These are phyloP conservation scores for Ochotona princeps DNA, from an alignment of 2,113 vertebrate species.

Conservation along the genomic window DNA sequence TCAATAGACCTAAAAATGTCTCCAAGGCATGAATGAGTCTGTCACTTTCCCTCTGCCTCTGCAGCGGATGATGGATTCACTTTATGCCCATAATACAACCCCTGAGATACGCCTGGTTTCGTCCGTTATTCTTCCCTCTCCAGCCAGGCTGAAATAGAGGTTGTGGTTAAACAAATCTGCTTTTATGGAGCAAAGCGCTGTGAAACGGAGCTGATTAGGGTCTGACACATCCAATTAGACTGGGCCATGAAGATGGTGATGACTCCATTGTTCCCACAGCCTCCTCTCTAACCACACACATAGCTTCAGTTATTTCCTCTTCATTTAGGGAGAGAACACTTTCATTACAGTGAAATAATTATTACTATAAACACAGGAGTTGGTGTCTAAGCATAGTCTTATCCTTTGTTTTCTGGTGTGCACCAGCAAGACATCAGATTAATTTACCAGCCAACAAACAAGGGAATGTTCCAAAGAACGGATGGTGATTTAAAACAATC, in stretches of 20 bases:
- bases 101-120: slow-evolving; percentile 85
- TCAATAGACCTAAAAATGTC: slow-evolving; percentile 94
- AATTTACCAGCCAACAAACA: neutral
- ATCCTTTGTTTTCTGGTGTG: neutral
- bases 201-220: slow-evolving; percentile 98
- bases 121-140: slow-evolving; percentile 84
- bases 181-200: slow-evolving; percentile 89
- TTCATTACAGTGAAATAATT: neutral
- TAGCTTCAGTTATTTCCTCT: slow-evolving; percentile 38
- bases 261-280: slow-evolving; percentile 84
- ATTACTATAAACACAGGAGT: neutral
- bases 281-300: neutral
- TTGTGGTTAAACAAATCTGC: slow-evolving; percentile 94
- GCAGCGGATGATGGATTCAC: slow-evolving; percentile 87
- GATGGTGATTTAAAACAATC: neutral
- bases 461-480: neutral
- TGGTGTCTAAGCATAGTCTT: neutral
- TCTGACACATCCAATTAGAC: slow-evolving; percentile 92
- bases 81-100: slow-evolving; percentile 84
- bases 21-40: slow-evolving; percentile 93
- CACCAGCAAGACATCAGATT: neutral
- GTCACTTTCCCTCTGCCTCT: slow-evolving; percentile 91
- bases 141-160: slow-evolving; percentile 91
- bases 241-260: slow-evolving; percentile 78
- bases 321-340: neutral